These are phyloP conservation scores for Holothuria leucospilota DNA, from an alignment of 53 echinoderm and acorn worm species.

Conservation along the genomic window DNA sequence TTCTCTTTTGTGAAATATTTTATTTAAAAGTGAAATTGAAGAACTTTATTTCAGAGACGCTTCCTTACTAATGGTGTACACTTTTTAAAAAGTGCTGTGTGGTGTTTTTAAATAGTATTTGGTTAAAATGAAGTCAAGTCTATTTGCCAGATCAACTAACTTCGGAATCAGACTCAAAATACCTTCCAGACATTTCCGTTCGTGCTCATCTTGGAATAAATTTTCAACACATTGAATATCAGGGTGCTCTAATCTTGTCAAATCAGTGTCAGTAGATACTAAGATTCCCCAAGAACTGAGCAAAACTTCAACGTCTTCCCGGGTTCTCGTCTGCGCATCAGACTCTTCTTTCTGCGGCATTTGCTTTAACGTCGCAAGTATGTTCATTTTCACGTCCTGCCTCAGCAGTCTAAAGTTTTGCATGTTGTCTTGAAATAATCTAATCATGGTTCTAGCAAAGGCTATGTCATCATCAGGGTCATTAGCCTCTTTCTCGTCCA, in stretches of 20 bases:
- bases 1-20: no score
- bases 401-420: slow-evolving; percentile 89
- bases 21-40: no score
- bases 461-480: slow-evolving; percentile 33
- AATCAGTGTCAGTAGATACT: slow-evolving; percentile 67
- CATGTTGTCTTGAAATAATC: slow-evolving; percentile 70
- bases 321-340: slow-evolving; percentile 66
- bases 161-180: slow-evolving; percentile 88
- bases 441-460: slow-evolving; percentile 19
- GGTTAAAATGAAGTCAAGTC: slow-evolving; percentile 80
- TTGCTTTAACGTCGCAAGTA: slow-evolving; percentile 69
- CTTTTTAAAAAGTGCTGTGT: background rate
- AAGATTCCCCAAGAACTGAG: slow-evolving; percentile 83
- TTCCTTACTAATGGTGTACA: no score
- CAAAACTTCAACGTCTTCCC: slow-evolving; percentile 87
- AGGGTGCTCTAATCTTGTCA: slow-evolving; percentile 80
- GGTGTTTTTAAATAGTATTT: slow-evolving; percentile 86
- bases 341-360: slow-evolving; percentile 68
- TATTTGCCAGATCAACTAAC: slow-evolving; percentile 82
- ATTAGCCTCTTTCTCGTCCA: slow-evolving; percentile 18
- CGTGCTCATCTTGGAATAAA: slow-evolving; percentile 70
- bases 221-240: slow-evolving; percentile 60
- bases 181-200: slow-evolving; percentile 68
- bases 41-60: no score
- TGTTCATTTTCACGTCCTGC: slow-evolving; percentile 89